A percentile compares a stretch with the other conserved stretches of the same genome.
Conservation (phyloP, 2,797 vertebrate species). For the Dicrostonyx torquatus region DNA sequence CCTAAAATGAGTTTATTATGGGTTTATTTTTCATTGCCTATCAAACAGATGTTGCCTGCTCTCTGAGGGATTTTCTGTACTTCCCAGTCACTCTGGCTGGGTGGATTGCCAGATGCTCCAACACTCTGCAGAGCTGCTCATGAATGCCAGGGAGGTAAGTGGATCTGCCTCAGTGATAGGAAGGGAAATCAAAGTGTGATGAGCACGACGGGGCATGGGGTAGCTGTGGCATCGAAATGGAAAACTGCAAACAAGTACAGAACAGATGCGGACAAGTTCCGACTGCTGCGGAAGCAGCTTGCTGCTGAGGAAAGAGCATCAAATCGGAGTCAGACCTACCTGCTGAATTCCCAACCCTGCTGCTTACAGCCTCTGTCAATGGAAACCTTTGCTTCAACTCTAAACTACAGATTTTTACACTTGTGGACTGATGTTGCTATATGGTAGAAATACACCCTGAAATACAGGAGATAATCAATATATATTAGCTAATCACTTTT, state of each 20-base stretch:
- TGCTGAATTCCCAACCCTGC: slow-evolving; percentile 45
- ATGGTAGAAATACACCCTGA: background rate
- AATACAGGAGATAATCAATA: background rate
- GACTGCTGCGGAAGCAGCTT: slow-evolving; percentile 71
- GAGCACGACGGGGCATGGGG: slow-evolving; percentile 10
- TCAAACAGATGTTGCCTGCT: slow-evolving; percentile 85
- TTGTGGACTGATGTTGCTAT: background rate
- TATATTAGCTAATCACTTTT: background rate
- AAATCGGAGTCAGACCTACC: slow-evolving; percentile 19
- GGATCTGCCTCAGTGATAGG: slow-evolving; percentile 50
- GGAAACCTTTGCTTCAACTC: background rate
- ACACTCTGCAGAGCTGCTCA: slow-evolving; percentile 69
- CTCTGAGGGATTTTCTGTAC: slow-evolving; percentile 80
- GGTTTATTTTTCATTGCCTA: slow-evolving; percentile 86
- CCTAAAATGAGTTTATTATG: slow-evolving; percentile 85
- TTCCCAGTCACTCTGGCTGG: slow-evolving; percentile 81
- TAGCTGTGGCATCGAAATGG: slow-evolving; percentile 49
- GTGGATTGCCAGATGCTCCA: slow-evolving; percentile 82
- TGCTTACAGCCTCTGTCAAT: slow-evolving; percentile 5
- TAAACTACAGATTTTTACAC: background rate
- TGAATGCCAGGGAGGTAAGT: slow-evolving; percentile 67
- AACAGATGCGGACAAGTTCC: slow-evolving; percentile 73
- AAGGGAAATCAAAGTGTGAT: slow-evolving; percentile 46
- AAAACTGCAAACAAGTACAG: slow-evolving; percentile 69
- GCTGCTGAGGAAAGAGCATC: slow-evolving; percentile 63